These are phyloP conservation scores for Lepilemur ruficaudatus DNA, from an alignment of 2,797 vertebrate species.

Conservation along the genomic window DNA sequence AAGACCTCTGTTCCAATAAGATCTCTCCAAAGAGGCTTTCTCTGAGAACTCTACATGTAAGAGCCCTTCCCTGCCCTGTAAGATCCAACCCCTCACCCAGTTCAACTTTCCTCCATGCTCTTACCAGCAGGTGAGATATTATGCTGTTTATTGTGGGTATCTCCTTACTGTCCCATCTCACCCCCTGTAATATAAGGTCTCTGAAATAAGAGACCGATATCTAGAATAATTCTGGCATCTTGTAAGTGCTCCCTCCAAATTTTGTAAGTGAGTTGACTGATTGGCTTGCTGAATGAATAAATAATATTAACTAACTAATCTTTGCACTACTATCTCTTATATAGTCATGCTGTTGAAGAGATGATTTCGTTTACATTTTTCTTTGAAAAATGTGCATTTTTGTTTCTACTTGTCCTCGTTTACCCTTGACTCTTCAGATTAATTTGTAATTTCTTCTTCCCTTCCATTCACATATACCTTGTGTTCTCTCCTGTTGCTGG, in stretches of 20 bases:
- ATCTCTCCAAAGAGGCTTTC: background rate
- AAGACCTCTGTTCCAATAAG: background rate
- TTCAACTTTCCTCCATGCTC: background rate
- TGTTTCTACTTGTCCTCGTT: background rate
- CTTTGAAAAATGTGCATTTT: background rate
- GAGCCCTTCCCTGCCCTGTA: background rate
- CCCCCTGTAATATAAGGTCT: background rate
- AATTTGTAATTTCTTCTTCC: background rate
- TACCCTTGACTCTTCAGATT: background rate
- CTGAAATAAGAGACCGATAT: background rate
- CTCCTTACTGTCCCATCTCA: rapidly evolving
- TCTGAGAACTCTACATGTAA: background rate
- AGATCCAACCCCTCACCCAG: rapidly evolving
- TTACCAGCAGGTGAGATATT: background rate
- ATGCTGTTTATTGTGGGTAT: rapidly evolving
- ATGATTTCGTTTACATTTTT: background rate
- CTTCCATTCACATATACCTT: background rate
- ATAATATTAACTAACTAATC: background rate
- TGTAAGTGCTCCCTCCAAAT: rapidly evolving
- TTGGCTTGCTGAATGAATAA: background rate
- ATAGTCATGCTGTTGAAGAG: background rate
- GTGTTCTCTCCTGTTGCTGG: background rate
- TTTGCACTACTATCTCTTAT: background rate
- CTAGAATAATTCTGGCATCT: background rate
- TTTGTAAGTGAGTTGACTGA: background rate